A percentile compares a stretch with the other conserved stretches of the same genome.
These are phyloP conservation scores for Mesorhabditis belari DNA, from an alignment of 2,888 invertebrate genomes.

Conservation along the genomic window DNA sequence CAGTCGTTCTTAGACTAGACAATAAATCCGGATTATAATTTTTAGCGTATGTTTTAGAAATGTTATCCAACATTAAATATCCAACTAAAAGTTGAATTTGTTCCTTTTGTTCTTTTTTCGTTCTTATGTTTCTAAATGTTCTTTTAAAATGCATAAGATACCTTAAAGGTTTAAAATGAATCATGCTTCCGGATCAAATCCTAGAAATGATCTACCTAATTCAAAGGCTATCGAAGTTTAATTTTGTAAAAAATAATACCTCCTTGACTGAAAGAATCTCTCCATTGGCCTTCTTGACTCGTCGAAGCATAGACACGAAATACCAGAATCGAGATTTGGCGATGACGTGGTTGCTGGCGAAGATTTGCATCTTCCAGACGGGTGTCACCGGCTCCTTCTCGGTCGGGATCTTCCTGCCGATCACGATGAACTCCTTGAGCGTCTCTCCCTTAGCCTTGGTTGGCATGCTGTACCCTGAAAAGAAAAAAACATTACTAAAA, in stretches of 20 bases:
- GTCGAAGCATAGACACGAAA: constrained; percentile 88
- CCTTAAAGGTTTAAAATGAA: no score
- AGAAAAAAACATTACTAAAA: no score
- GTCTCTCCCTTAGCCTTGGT: constrained; percentile 57
- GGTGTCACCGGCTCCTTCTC: constrained; percentile 86
- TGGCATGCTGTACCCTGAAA: constrained; percentile 48
- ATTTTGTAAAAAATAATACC: constrained; percentile 52
- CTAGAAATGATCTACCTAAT: constrained; percentile 11
- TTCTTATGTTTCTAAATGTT: no score
- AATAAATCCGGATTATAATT: no score
- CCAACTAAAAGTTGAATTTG: no score
- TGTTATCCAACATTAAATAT: no score
- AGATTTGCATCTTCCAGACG: constrained; percentile 97
- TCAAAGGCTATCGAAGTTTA: not conserved
- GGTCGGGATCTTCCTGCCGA: constrained; percentile 92
- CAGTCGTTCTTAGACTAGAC: no score
- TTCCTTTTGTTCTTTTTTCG: no score
- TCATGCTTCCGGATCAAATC: no score
- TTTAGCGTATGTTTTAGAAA: no score
- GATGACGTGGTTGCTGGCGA: constrained; percentile 91
- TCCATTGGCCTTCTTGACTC: constrained; percentile 97
- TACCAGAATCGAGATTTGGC: constrained; percentile 99
- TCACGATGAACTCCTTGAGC: constrained; percentile 96
- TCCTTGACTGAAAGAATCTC: constrained; percentile 89
- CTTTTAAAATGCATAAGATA: no score